These are phyloP conservation scores for Microhierax caerulescens DNA, from an alignment of 2,797 vertebrate genomes.

Conservation along the genomic window DNA sequence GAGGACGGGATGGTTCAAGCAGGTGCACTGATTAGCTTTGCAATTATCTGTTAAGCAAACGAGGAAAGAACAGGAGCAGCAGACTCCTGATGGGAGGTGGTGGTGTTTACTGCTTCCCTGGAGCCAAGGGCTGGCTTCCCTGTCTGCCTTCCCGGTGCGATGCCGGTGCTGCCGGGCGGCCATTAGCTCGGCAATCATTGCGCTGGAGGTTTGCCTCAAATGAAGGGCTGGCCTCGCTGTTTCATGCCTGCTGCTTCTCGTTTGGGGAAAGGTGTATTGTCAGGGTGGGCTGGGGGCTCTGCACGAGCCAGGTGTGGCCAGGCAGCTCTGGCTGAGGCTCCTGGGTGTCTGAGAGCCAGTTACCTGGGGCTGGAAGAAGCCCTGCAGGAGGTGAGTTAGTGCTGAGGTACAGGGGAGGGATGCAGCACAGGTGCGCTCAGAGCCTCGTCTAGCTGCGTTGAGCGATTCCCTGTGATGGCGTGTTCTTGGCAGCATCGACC, in stretches of 20 bases:
- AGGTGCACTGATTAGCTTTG: neutral
- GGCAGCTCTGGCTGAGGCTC: neutral
- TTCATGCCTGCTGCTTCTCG: rapidly evolving
- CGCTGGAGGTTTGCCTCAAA: neutral
- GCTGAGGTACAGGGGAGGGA: neutral
- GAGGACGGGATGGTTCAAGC: rapidly evolving
- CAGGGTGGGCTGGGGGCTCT: rapidly evolving
- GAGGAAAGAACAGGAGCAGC: neutral
- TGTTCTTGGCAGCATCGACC: neutral
- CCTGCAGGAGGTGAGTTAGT: neutral
- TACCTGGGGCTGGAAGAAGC: neutral
- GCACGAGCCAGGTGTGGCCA: rapidly evolving
- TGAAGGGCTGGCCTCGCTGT: neutral
- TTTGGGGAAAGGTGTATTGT: rapidly evolving
- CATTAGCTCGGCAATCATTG: neutral
- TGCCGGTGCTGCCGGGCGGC: neutral
- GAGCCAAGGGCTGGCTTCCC: neutral
- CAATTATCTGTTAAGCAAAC: neutral
- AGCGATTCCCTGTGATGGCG: rapidly evolving
- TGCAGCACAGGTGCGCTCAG: rapidly evolving
- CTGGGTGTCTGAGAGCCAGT: neutral
- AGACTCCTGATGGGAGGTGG: neutral
- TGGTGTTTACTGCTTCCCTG: neutral
- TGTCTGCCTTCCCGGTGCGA: rapidly evolving
- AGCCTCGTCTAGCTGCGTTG: rapidly evolving